A percentile compares a stretch with the other conserved stretches of the same genome.
Conservation (phyloP, 1,140 invertebrate species). For the Brachionus asplanchnoidis region DNA sequence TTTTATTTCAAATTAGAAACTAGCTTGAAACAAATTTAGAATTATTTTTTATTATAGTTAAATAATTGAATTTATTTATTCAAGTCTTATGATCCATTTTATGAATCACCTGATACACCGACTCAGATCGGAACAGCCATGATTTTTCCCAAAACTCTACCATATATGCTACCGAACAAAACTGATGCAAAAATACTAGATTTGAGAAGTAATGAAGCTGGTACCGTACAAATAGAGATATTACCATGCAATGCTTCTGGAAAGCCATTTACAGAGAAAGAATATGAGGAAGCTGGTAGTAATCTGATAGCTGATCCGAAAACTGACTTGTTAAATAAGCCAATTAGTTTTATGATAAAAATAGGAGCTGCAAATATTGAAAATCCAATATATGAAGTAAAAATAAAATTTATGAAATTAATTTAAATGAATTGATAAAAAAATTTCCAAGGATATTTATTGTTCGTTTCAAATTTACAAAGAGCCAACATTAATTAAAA, state of each 20-base stretch:
- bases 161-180: constrained; percentile 56
- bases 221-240: constrained; percentile 60
- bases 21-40: background rate
- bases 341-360: constrained; percentile 6
- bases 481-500: background rate
- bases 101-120: constrained; percentile 61
- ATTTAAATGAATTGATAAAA: background rate
- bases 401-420: background rate
- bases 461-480: constrained; percentile 30
- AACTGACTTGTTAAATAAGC: constrained; percentile 49
- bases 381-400: constrained; percentile 32
- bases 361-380: background rate
- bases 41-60: background rate
- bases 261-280: constrained; percentile 59
- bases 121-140: constrained; percentile 62
- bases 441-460: constrained; percentile 26
- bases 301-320: constrained; percentile 59
- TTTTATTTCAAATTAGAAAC: background rate
- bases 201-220: constrained; percentile 60
- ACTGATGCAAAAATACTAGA: constrained; percentile 62
- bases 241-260: constrained; percentile 58
- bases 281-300: constrained; percentile 51
- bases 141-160: constrained; percentile 61
- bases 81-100: constrained; percentile 60
- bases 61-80: background rate